Evolutionary conservation across 2,797 vertebrate species (phyloP).

Genomic region (Mormyrops boulengeri): DNA sequence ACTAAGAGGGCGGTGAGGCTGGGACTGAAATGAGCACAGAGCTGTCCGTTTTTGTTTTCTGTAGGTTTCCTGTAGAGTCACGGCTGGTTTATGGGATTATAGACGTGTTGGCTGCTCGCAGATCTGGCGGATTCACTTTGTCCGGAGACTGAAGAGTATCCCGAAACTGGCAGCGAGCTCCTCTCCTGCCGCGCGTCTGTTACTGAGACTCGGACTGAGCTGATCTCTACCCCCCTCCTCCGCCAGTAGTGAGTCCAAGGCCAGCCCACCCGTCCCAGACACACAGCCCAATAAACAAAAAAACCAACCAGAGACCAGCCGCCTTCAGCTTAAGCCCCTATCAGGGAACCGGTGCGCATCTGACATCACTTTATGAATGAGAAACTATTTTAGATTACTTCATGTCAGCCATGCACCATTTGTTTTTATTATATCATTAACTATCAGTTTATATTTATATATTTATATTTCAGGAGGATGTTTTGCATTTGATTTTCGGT

Average conservation of each 20-base stretch:
- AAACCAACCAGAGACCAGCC: slow-evolving; percentile 29
- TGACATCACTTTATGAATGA: slow-evolving; percentile 31
- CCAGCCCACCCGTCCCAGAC: slow-evolving; percentile 58
- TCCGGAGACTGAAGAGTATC: slow-evolving; percentile 54
- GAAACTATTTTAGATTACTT: slow-evolving; percentile 17
- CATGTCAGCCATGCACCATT: background rate
- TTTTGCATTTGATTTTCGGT: background rate
- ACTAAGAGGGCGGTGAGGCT: background rate
- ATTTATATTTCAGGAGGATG: background rate
- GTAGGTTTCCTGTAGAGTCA: slow-evolving; percentile 46
- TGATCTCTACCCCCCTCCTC: slow-evolving; percentile 48
- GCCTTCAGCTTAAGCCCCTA: slow-evolving; percentile 22
- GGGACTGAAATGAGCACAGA: slow-evolving; percentile 32
- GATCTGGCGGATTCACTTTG: slow-evolving; percentile 53
- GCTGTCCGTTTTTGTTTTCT: slow-evolving; percentile 49
- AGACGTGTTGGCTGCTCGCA: slow-evolving; percentile 49
- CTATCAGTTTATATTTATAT: background rate
- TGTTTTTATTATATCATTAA: background rate
- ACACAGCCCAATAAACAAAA: slow-evolving; percentile 31
- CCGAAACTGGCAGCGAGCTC: slow-evolving; percentile 56
- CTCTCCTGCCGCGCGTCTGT: slow-evolving; percentile 61
- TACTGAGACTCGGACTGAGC: slow-evolving; percentile 62
- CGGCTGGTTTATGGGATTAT: slow-evolving; percentile 48
- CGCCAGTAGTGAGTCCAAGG: slow-evolving; percentile 49
- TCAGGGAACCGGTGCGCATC: slow-evolving; percentile 22